phyloP scores from a whole-genome alignment of 2,797 vertebrate species.

The Australoheros facetus region DNA sequence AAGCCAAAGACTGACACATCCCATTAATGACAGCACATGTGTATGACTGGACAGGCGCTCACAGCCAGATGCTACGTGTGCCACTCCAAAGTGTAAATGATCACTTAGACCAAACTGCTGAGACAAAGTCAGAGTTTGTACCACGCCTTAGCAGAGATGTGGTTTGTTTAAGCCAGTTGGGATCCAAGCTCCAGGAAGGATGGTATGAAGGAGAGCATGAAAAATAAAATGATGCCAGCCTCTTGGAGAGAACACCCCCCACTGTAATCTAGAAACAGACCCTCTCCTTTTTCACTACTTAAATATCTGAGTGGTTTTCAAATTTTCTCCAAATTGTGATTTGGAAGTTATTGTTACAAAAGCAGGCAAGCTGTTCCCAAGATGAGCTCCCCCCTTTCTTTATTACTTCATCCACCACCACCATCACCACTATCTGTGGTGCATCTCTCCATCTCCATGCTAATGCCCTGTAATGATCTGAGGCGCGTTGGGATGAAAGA shows the following conservation, averaged over 20 bases:
- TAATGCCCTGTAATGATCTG: slow-evolving; percentile 79
- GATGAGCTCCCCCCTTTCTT: slow-evolving; percentile 39
- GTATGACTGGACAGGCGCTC: not conserved
- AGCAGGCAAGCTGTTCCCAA: slow-evolving; percentile 53
- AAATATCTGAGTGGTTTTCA: slow-evolving; percentile 47
- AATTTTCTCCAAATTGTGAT: slow-evolving; percentile 47
- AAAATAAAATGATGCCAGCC: not conserved
- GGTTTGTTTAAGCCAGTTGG: slow-evolving; percentile 38
- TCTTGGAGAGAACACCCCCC: not conserved
- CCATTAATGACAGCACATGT: not conserved
- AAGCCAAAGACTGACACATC: not conserved
- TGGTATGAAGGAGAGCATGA: not conserved
- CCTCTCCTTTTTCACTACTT: slow-evolving; percentile 8
- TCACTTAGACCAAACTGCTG: slow-evolving; percentile 22
- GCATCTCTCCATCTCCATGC: slow-evolving; percentile 74
- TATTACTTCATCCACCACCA: slow-evolving; percentile 1
- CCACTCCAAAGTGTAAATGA: slow-evolving; percentile 19
- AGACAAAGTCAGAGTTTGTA: not conserved
- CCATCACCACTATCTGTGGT: slow-evolving; percentile 22
- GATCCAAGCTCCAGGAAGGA: slow-evolving; percentile 19
- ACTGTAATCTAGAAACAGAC: slow-evolving; percentile 25
- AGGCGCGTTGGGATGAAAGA: slow-evolving; percentile 71
- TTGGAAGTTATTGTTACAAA: slow-evolving; percentile 60
- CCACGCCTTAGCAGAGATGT: slow-evolving; percentile 28
- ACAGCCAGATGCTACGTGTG: not conserved